Conservation (phyloP, 92 coral and sea anemone genomes). For the Diadumene lineata region DNA sequence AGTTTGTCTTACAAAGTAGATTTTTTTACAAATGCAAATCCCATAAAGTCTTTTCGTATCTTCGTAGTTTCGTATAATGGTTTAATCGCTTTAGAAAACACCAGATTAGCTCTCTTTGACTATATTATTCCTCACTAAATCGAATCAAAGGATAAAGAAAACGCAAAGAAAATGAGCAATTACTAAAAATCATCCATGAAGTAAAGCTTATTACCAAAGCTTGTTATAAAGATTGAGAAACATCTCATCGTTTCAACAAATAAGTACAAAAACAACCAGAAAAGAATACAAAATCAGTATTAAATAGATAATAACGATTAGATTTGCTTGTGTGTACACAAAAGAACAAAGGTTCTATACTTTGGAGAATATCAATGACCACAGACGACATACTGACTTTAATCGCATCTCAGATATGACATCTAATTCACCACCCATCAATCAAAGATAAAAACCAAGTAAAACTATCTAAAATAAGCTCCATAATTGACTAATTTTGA, state of each 20-base stretch:
- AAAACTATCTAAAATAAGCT: no score
- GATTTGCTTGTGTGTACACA: no score
- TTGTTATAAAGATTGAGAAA: not conserved
- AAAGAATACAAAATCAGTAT: not conserved
- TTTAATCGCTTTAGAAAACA: conserved; percentile 21
- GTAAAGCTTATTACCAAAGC: not conserved
- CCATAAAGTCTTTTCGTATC: conserved; percentile 23
- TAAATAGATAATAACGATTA: no score
- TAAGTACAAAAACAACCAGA: not conserved
- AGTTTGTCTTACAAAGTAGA: not conserved
- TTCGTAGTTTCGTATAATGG: conserved; percentile 16
- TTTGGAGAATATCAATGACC: not conserved
- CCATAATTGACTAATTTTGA: not conserved
- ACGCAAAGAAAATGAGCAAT: not conserved
- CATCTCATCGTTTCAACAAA: not conserved
- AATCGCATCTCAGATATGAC: not conserved
- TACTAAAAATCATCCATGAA: not conserved
- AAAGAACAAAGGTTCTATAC: not conserved
- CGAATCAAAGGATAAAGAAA: conserved; percentile 3
- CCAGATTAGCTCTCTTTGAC: conserved; percentile 27
- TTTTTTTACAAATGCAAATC: not conserved
- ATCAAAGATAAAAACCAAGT: not conserved
- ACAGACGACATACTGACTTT: not conserved
- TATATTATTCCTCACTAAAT: not conserved
- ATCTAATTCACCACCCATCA: not conserved